Evolutionary conservation across 1,140 invertebrate species (phyloP).

Genomic region (Drosophila ironensis): DNA sequence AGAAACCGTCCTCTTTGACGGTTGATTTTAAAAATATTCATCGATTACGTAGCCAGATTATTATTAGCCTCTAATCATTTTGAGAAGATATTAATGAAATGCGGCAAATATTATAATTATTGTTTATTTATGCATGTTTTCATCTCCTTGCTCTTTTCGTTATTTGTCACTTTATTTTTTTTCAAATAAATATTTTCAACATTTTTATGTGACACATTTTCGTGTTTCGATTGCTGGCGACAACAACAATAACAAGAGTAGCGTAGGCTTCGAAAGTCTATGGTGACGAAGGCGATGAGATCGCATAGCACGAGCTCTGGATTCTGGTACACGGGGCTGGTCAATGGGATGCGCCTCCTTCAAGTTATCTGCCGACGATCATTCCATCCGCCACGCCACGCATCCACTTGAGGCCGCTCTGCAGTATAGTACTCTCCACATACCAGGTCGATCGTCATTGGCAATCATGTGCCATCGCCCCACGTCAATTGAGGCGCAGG

Average conservation of each 20-base stretch:
- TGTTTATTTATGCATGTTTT: constrained; percentile 60
- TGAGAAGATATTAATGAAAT: constrained; percentile 46
- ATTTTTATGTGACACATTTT: constrained; percentile 69
- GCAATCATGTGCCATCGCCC: constrained; percentile 50
- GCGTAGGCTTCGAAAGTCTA: constrained; percentile 8
- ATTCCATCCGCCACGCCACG: too few species aligned
- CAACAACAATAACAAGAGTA: constrained; percentile 45
- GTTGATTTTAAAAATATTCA: constrained; percentile 61
- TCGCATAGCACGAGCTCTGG: neutral
- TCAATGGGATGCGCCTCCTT: neutral
- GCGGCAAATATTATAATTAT: constrained; percentile 62
- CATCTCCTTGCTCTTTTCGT: constrained; percentile 18
- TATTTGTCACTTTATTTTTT: constrained; percentile 23
- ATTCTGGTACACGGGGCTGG: neutral
- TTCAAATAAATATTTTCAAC: constrained; percentile 60
- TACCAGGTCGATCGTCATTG: constrained; percentile 50
- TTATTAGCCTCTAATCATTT: constrained; percentile 62
- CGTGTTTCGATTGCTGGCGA: constrained; percentile 47
- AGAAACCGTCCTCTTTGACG: constrained; percentile 29
- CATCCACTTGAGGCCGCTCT: constrained; percentile 56
- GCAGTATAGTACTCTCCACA: constrained; percentile 27
- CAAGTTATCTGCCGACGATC: constrained; percentile 22
- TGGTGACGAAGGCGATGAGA: neutral
- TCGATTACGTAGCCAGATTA: constrained; percentile 70
- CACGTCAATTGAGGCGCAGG: constrained; percentile 59